phyloP scores from a whole-genome alignment of 2,888 invertebrate genomes.

The Panzeria rudis region DNA sequence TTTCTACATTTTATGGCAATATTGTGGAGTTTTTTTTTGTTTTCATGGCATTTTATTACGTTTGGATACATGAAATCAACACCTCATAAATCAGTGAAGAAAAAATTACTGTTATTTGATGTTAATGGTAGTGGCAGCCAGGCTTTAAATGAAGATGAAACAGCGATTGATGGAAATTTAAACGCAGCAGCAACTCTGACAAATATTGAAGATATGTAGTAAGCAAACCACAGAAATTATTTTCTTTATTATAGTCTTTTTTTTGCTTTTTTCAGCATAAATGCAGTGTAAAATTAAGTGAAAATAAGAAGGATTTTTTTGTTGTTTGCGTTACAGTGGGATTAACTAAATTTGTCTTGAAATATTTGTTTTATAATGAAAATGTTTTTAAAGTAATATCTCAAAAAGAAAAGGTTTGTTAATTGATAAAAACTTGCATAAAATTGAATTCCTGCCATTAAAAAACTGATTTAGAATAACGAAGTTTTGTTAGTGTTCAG shows the following conservation, averaged over 20 bases:
- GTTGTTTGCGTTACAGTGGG: slow-evolving; percentile 19
- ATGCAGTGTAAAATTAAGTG: not conserved
- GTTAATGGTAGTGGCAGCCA: slow-evolving; percentile 30
- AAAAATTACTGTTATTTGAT: slow-evolving; percentile 61
- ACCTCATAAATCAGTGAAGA: slow-evolving; percentile 68
- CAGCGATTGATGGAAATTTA: slow-evolving; percentile 21
- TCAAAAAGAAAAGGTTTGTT: not conserved
- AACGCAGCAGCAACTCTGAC: slow-evolving; percentile 21
- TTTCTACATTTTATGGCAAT: slow-evolving; percentile 50
- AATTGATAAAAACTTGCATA: too few species aligned
- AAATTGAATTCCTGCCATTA: too few species aligned
- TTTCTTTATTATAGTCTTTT: not conserved
- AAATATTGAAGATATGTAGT: slow-evolving; percentile 1
- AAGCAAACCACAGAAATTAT: slow-evolving; percentile 33
- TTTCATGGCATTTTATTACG: slow-evolving; percentile 48
- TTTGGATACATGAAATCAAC: slow-evolving; percentile 71
- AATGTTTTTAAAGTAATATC: not conserved
- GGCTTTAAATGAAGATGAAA: slow-evolving; percentile 53
- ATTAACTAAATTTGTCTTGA: not conserved
- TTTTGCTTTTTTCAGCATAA: not conserved
- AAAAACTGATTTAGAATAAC: too few species aligned
- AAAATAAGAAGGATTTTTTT: not conserved
- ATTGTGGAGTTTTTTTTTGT: slow-evolving; percentile 10
- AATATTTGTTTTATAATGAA: not conserved
- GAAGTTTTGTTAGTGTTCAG: too few species aligned